phyloP scores from a whole-genome alignment of 2,797 vertebrate species.

The Phoeniculus purpureus region DNA sequence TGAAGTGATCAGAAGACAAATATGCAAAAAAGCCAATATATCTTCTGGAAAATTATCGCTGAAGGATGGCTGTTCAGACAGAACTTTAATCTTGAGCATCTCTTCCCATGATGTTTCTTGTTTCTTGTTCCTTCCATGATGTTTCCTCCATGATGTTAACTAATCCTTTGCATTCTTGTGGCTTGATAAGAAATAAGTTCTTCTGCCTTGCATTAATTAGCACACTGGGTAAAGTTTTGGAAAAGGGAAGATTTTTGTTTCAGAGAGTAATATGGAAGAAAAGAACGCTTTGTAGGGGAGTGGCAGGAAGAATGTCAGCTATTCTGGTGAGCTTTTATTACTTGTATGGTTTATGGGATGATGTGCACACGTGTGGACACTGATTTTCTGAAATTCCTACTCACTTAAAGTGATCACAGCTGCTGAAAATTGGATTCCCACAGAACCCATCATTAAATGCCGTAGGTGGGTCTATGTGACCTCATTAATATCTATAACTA shows the following conservation, averaged over 20 bases:
- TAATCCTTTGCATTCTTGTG: conserved; percentile 67
- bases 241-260: conserved; percentile 24
- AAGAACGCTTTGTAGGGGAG: neutral
- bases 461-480: neutral
- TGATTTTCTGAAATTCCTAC: conserved; percentile 9
- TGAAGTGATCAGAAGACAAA: conserved; percentile 30
- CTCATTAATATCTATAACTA: no score
- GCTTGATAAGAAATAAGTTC: conserved; percentile 53
- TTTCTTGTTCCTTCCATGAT: conserved; percentile 37
- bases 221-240: neutral
- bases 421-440: neutral
- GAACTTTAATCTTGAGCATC: conserved; percentile 48
- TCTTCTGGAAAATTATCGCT: conserved; percentile 24
- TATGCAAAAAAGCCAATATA: neutral
- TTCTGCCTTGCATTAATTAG: conserved; percentile 44
- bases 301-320: conserved; percentile 36
- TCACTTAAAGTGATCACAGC: neutral
- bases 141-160: conserved; percentile 33
- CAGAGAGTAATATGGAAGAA: conserved; percentile 28
- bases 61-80: conserved; percentile 53
- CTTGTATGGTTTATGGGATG: neutral
- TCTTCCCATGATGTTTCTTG: conserved; percentile 5
- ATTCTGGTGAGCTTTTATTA: conserved; percentile 43
- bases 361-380: neutral
- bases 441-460: neutral